These are phyloP conservation scores for Alviniconcha strummeri DNA, from an alignment of 2,888 invertebrate species.

Conservation along the genomic window DNA sequence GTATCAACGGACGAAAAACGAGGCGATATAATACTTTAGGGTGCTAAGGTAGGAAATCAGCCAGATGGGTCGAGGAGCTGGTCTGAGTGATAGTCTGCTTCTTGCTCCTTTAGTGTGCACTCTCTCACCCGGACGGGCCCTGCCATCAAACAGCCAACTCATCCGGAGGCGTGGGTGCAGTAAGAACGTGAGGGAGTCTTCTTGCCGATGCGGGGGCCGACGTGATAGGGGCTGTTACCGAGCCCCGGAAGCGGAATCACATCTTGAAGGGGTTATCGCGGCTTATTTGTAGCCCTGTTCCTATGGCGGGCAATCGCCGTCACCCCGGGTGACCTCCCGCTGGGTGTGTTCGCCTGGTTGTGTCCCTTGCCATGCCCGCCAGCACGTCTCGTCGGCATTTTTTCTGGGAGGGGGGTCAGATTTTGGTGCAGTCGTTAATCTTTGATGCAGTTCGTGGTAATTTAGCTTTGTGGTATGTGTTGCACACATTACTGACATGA, in stretches of 20 bases:
- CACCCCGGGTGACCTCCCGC: not conserved
- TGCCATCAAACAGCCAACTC: too few species aligned
- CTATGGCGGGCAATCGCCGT: not conserved
- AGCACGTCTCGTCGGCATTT: not conserved
- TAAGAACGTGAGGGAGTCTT: not conserved
- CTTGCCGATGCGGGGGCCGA: not conserved
- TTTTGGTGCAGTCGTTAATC: not conserved
- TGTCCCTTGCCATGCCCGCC: not conserved
- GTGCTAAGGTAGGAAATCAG: too few species aligned
- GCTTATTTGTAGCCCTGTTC: not conserved
- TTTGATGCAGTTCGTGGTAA: too few species aligned
- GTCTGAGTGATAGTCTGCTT: too few species aligned
- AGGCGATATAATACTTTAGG: too few species aligned
- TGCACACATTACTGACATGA: too few species aligned
- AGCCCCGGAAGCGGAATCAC: not conserved
- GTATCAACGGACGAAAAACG: too few species aligned
- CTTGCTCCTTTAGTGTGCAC: not conserved
- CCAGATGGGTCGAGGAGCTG: too few species aligned
- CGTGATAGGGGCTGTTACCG: conserved; percentile 3
- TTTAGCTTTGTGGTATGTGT: too few species aligned
- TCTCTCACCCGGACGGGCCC: not conserved
- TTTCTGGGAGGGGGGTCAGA: not conserved
- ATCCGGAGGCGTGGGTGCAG: too few species aligned
- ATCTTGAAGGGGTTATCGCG: conserved; percentile 1
- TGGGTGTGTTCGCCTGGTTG: not conserved